phyloP scores from a whole-genome alignment of 2,888 invertebrate genomes.

The Osedax fenrisi region DNA sequence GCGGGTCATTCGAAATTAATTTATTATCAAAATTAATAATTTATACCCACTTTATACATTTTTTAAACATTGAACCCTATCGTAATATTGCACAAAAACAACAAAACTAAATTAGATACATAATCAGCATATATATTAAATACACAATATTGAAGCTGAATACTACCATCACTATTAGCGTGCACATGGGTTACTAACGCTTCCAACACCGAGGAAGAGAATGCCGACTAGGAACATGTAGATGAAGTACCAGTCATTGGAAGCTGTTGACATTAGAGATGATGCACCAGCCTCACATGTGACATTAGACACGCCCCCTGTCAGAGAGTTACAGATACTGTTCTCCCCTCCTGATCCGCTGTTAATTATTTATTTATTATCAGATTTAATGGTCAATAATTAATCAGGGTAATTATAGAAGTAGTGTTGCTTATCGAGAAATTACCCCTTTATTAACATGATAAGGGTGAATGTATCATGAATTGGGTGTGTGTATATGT shows the following conservation, averaged over 20 bases:
- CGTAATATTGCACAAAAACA: too few relatives aligned
- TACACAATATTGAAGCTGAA: too few relatives aligned
- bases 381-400: too few relatives aligned
- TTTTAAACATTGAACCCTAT: too few relatives aligned
- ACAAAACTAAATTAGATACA: too few relatives aligned
- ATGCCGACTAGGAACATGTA: slow-evolving; percentile 7
- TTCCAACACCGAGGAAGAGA: slow-evolving; percentile 1
- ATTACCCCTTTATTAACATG: neutral
- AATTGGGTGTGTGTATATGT: neutral
- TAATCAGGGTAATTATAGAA: too few relatives aligned
- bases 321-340: neutral
- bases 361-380: too few relatives aligned
- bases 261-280: neutral
- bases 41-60: too few relatives aligned
- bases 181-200: neutral
- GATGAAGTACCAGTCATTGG: neutral
- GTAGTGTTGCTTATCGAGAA: neutral
- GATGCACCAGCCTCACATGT: neutral
- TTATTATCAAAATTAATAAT: too few relatives aligned
- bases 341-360: neutral
- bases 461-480: neutral
- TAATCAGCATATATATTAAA: too few relatives aligned
- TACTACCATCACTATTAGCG: neutral
- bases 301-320: neutral
- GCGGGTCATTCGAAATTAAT: too few relatives aligned